Base-by-base conservation (phyloP, 2,113 vertebrate genomes). In the Pithys albifrons region DNA sequence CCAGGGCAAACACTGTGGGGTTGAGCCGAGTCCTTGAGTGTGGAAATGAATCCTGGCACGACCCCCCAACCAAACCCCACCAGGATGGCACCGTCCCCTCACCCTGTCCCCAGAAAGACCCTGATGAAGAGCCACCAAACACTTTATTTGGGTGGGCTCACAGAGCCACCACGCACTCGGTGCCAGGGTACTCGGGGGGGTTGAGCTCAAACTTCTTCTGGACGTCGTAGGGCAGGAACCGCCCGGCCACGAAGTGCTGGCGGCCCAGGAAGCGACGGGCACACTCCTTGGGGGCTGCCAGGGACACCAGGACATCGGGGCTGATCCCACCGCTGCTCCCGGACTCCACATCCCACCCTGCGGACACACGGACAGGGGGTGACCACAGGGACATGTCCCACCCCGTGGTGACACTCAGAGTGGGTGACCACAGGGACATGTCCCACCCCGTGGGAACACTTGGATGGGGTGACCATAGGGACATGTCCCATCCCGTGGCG, bases 141-240 rank as follows among this genome's bases (percentile, higher is more conserved):
- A 9, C 43, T 91, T 88, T 91, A 91, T 88, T 95, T 20, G 8
- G 39, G 29, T 75, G 88, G 61, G 59, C 39, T 74, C 67, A 51
- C 94, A 99, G 97, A 72, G 98, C 97, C 95, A 99, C 98, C 89
- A 99, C 97, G 91, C 98, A 98, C 95, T 99, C 99, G 83, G 99
- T 99, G 97, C 98, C 99, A 0, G 98, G 96, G 92, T 98, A 99
- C 13, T 98, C 98, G 4, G 99, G 99, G 28, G 98, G 98, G 96
- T 99, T 98, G 71, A 99, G 98, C 79, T 99, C 98, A 0, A 99
- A 99, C 97, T 99, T 99, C 91, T 99, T 99, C 97, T 99, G 99
- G 95, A 99, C 97, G 33, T 99, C 99, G 41, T 99, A 98, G 6
- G 99, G 99, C 80, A 99, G 98, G 97, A 99, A 99, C 20, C 99